A percentile compares a stretch with the other conserved stretches of the same genome.
Evolutionary conservation across 2,797 vertebrate species (phyloP).

Genomic region (Echeneis naucrates): DNA sequence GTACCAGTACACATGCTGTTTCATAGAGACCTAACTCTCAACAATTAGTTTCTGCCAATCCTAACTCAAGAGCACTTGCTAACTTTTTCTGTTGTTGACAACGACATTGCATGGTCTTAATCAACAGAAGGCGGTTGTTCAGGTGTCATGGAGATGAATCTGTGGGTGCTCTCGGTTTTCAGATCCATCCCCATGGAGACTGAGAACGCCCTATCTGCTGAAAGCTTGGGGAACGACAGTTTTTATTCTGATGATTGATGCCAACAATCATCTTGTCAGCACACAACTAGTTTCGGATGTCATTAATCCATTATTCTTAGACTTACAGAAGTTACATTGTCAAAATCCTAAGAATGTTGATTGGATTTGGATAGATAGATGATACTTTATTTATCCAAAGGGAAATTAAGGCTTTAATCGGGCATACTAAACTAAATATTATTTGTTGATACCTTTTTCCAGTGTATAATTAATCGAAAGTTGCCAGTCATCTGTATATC

Average conservation of each 20-base stretch:
- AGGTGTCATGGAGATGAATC: conserved; percentile 16
- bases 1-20: neutral
- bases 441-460: neutral
- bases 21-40: neutral
- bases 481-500: too few species aligned
- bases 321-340: neutral
- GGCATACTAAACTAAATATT: neutral
- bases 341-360: neutral
- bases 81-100: neutral
- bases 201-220: neutral
- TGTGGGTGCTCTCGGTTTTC: neutral
- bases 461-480: too few species aligned
- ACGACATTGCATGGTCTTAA: conserved; percentile 2
- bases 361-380: too few species aligned
- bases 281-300: neutral
- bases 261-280: neutral
- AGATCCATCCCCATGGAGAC: conserved; percentile 11
- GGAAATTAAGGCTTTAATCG: too few species aligned
- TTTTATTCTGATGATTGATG: neutral
- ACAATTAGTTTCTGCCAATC: neutral
- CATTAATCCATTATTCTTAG: neutral
- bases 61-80: neutral
- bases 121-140: conserved; percentile 1
- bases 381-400: too few species aligned
- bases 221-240: neutral